Base-by-base conservation (phyloP, 2,888 invertebrate genomes). In the Allygus modestus region DNA sequence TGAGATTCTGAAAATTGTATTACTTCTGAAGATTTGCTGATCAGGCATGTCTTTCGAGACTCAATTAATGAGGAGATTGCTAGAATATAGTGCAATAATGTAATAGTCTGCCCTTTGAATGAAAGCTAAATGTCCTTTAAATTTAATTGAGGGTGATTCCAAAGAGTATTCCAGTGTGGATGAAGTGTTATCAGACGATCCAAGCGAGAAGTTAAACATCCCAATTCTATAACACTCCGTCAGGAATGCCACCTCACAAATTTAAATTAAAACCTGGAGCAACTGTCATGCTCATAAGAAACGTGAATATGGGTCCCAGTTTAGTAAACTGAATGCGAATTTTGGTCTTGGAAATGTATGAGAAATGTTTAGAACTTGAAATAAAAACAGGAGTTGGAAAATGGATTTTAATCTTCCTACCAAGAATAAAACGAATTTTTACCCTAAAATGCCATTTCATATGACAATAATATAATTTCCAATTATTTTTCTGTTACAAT, bases 1-100 rank as follows among this genome's bases (percentile, higher is more conserved):
- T 23, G 85, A 85, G 41, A 58, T 75, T 43, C 75, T 41, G 75
- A 75, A 43, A 37, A n/a, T 20, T 75, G 11, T 43, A 37, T 28
- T 11, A 33, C n/a, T n/a, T n/a, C 41, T 20, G 23, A 17, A 17
- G 4, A 43, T 5, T 2, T 12, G 4, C 12, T 75, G 37, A 41
- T 75, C 0, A 37, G 43, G 26, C 23, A 41, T 41, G 41, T 75
- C 28, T 75, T 41, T 75, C 7, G 46, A 1, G 46, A 5, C 11
- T 28, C 71, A 71, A 5, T 71, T 9, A 71, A 31, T 71, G 17
- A 20, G 26, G 2, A 71, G 37, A 26, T 37, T 26, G 17, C 37
- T n/a, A 7, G 20, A 31, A 12, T n/a, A 17, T 71, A 71, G 15
- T 71, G 15, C 12, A 71, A 71, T 71, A 26, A 71, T n/a, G 37